phyloP scores from a whole-genome alignment of 2,797 vertebrate species.

The Molothrus aeneus region DNA sequence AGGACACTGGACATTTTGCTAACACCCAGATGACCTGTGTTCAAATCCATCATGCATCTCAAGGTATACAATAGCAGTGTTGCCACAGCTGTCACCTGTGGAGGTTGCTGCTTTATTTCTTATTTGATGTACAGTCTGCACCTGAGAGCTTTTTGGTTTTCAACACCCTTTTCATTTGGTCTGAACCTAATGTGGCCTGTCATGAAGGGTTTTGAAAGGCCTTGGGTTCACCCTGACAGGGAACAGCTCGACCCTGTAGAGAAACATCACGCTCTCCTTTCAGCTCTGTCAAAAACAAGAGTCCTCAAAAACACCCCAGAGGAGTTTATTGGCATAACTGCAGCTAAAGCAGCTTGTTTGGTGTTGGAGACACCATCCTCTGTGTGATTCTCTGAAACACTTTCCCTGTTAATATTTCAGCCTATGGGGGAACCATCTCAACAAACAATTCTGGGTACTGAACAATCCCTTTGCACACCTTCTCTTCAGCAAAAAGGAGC shows the following conservation, averaged over 20 bases:
- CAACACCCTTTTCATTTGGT: not conserved
- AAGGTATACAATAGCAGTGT: rapidly evolving
- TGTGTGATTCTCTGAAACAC: rapidly evolving
- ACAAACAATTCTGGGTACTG: not conserved
- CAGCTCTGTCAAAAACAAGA: not conserved
- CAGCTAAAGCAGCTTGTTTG: not conserved
- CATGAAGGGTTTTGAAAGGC: not conserved
- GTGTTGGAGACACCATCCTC: not conserved
- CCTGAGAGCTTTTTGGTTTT: not conserved
- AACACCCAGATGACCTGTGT: not conserved
- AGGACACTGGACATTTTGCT: not conserved
- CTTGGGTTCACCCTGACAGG: not conserved
- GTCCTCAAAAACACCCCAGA: not conserved
- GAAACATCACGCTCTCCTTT: not conserved
- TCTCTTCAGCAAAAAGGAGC: not conserved
- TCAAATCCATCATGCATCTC: not conserved
- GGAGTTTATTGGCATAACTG: not conserved
- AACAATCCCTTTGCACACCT: not conserved
- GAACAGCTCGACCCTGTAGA: not conserved
- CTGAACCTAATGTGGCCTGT: not conserved
- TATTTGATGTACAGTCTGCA: not conserved
- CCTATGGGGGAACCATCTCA: rapidly evolving
- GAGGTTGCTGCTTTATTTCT: not conserved
- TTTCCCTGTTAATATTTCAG: not conserved
- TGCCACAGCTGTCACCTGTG: not conserved